Conservation (phyloP, 2,797 vertebrate species). For the Ceryle rudis region DNA sequence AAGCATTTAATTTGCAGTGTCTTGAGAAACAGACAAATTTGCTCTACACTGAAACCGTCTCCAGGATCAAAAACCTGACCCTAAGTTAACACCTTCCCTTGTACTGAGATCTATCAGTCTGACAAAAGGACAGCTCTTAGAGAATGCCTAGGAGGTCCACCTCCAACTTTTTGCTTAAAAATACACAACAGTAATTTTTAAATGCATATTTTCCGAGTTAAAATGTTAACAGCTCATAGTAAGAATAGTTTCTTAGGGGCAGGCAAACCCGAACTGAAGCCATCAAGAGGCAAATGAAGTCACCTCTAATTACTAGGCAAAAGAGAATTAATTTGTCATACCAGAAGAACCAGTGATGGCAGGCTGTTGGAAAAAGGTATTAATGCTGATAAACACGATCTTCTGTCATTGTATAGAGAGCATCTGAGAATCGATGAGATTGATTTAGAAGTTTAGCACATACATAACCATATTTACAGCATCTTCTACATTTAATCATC, state of each 20-base stretch:
- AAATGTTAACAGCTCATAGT: background rate
- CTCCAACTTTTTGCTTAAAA: background rate
- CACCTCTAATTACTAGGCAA: background rate
- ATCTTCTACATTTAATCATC: conserved; percentile 24
- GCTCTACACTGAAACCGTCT: background rate
- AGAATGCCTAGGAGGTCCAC: background rate
- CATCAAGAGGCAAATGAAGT: background rate
- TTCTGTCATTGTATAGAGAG: background rate
- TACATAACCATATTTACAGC: background rate
- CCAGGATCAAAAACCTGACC: background rate
- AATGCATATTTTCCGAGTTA: background rate
- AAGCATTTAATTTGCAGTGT: background rate
- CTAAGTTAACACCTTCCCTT: background rate
- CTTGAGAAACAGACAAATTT: background rate
- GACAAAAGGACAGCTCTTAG: background rate
- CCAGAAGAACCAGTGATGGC: background rate
- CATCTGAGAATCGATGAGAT: background rate
- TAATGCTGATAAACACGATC: background rate
- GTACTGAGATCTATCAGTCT: background rate
- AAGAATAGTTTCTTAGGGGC: background rate
- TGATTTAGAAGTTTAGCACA: background rate
- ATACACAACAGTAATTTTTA: background rate
- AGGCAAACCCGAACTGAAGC: background rate
- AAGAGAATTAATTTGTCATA: background rate
- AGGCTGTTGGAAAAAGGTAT: background rate